Base-by-base conservation (phyloP, 2,113 vertebrate genomes). In the Murina feae region DNA sequence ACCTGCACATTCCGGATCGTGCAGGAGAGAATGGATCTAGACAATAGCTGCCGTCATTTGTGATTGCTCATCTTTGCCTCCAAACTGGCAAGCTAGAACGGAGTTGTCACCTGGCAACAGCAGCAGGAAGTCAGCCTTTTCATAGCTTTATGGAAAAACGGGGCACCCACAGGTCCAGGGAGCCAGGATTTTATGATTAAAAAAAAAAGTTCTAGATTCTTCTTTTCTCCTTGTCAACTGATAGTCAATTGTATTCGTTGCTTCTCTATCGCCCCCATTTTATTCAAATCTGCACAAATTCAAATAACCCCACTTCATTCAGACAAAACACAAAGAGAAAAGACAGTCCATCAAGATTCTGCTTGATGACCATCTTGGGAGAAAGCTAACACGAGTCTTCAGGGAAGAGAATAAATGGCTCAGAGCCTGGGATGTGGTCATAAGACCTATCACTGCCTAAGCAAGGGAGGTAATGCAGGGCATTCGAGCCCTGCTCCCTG, bases 301-400 rank as follows among this genome's bases (percentile, higher is more conserved):
- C 85, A 83, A 90, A 83, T 69, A 87, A 81, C 35, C 32, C 68
- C n/a, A 58, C 89, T 74, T 95, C 72, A 82, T 95, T 74, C 91
- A 95, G 53, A 90, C 28, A 68, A 91, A 90, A 95, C n/a, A 47
- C n/a, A 75, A 89, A 89, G 92, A 81, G 66, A 86, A 93, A 92
- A 86, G 88, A 76, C 65, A 93, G 32, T 71, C 85, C 68, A 44
- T 97, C 71, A 78, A 75, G 72, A 89, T 89, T 89, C 58, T 90
- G 68, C 85, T 90, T 88, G 91, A 96, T 94, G 74, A 92, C 88
- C 3, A 3, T 92, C 81, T 82, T 71, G 18, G 91, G 92, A 92
- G 78, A 81, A 87, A 82, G 78, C 49, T 89, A 82, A 81, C 37
- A 35, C 0, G 25, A 65, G n/a, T 87, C 95, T 84, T 95, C 28